Percentiles rank a stretch among this genome's conserved stretches.
These are phyloP conservation scores for Poecilia latipinna DNA, from an alignment of 2,113 vertebrate genomes.

Conservation along the genomic window DNA sequence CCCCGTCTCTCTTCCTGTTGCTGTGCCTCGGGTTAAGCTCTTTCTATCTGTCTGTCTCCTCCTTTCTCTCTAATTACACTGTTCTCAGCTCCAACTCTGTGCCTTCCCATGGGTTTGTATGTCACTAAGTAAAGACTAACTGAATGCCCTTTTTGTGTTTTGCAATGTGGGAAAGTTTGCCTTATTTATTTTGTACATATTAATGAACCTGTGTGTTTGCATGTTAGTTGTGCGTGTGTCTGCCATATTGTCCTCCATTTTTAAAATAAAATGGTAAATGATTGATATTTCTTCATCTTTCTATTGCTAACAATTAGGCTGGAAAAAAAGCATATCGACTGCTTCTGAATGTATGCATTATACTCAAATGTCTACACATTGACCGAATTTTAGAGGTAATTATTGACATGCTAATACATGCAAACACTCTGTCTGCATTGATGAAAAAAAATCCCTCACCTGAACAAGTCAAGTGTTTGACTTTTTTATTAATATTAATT, in stretches of 20 bases:
- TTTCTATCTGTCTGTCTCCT: constrained; percentile 10
- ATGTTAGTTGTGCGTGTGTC: not conserved
- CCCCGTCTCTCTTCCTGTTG: constrained; percentile 31
- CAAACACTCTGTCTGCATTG: too few relatives aligned
- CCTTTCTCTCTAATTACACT: constrained; percentile 56
- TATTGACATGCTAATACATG: not conserved
- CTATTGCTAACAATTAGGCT: not conserved
- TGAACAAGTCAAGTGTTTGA: not conserved
- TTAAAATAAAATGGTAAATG: not conserved
- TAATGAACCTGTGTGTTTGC: not conserved
- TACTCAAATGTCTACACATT: not conserved
- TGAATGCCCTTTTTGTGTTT: constrained; percentile 36
- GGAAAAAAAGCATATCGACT: not conserved
- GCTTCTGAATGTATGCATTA: not conserved
- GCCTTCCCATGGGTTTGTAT: constrained; percentile 60
- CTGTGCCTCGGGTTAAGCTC: constrained; percentile 32
- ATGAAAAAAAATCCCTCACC: not conserved
- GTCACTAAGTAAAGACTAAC: constrained; percentile 53
- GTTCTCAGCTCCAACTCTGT: constrained; percentile 44
- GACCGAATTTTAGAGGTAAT: not conserved
- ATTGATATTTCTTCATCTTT: too few relatives aligned
- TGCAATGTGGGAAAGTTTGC: constrained; percentile 32
- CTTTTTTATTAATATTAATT: not conserved
- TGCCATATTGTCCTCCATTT: constrained; percentile 6
- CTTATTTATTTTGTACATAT: not conserved